phyloP scores from a whole-genome alignment of 2,888 invertebrate species.

The Metalampra italica region DNA sequence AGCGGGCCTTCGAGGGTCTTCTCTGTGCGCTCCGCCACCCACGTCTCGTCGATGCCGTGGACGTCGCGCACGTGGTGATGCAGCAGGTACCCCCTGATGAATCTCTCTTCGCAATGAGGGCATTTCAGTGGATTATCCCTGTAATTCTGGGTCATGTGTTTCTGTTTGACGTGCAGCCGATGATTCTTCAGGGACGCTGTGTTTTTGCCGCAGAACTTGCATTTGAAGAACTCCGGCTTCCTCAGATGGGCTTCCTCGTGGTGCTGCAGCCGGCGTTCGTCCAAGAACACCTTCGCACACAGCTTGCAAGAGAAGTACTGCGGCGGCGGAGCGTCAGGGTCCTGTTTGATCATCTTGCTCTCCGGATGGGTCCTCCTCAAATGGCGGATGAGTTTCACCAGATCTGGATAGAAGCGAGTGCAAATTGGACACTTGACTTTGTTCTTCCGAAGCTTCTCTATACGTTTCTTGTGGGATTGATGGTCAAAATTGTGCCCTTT shows the following conservation, averaged over 20 bases:
- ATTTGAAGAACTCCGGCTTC: conserved; percentile 65
- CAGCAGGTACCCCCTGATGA: conserved; percentile 59
- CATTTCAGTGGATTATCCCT: conserved; percentile 62
- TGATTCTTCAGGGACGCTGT: conserved; percentile 60
- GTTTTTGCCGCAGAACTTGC: conserved; percentile 70
- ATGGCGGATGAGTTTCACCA: conserved; percentile 67
- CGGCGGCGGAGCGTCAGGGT: conserved; percentile 66
- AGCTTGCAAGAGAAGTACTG: conserved; percentile 60
- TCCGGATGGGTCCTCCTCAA: conserved; percentile 66
- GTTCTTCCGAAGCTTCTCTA: conserved; percentile 58
- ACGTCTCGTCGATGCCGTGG: conserved; percentile 61
- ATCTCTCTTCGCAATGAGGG: conserved; percentile 57
- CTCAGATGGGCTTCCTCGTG: conserved; percentile 64
- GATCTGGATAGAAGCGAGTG: conserved; percentile 56
- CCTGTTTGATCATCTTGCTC: conserved; percentile 72
- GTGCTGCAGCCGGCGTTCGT: conserved; percentile 48
- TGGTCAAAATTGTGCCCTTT: conserved; percentile 76
- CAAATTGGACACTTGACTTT: conserved; percentile 72
- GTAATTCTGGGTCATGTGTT: conserved; percentile 60
- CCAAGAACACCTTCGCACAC: conserved; percentile 65
- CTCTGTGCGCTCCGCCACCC: conserved; percentile 59
- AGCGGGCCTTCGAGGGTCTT: conserved; percentile 51
- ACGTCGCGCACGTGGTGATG: conserved; percentile 64
- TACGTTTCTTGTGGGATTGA: conserved; percentile 56
- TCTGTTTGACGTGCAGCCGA: conserved; percentile 56